These are phyloP conservation scores for Nineta flava DNA, from an alignment of 2,888 invertebrate species.

Conservation along the genomic window DNA sequence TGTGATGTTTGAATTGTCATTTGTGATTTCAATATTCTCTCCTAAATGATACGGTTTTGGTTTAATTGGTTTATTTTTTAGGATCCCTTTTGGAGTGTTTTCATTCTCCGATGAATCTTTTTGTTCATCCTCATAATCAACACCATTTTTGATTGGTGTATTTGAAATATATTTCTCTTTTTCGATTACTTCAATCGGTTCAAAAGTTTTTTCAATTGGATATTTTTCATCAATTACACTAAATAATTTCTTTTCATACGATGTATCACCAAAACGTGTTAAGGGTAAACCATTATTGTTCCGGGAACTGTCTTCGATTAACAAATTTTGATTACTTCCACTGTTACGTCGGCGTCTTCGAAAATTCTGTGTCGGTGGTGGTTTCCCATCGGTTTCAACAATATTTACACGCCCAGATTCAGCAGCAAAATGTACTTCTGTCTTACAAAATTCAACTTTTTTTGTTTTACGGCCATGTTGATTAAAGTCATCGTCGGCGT, in stretches of 20 bases:
- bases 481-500: constrained; percentile 25
- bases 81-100: constrained; percentile 46
- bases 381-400: constrained; percentile 76
- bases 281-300: constrained; percentile 33
- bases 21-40: constrained; percentile 38
- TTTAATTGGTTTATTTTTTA: constrained; percentile 58
- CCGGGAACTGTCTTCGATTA: constrained; percentile 21
- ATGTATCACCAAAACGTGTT: constrained; percentile 48
- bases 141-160: not conserved
- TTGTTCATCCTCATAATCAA: constrained; percentile 13
- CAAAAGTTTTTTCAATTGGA: constrained; percentile 10
- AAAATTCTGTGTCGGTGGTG: constrained; percentile 69
- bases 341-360: constrained; percentile 47
- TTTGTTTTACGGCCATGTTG: constrained; percentile 35
- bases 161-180: constrained; percentile 14
- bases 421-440: constrained; percentile 74
- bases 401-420: constrained; percentile 76
- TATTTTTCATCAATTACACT: constrained; percentile 13
- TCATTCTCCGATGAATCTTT: constrained; percentile 19
- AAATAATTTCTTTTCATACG: constrained; percentile 29
- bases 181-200: constrained; percentile 9
- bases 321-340: constrained; percentile 24
- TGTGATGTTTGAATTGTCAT: constrained; percentile 16
- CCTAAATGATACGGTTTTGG: constrained; percentile 60
- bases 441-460: constrained; percentile 75